Evolutionary conservation across 2,113 vertebrate species (phyloP).

Genomic region (Daboia siamensis): DNA sequence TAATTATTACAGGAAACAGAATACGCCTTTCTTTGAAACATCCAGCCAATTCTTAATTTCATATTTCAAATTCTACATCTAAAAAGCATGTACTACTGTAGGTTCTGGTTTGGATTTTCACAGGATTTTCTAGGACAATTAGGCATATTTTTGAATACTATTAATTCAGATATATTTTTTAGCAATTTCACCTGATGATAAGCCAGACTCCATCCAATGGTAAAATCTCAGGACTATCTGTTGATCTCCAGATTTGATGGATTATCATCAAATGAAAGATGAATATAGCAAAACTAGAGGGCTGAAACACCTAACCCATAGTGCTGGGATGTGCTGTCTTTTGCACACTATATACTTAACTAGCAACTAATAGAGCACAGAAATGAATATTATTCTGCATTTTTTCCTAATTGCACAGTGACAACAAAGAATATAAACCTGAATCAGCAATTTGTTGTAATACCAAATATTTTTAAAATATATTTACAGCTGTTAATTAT

Average conservation of each 20-base stretch:
- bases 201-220: not conserved
- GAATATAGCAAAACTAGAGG: too few species aligned
- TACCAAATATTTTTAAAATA: conserved; percentile 20
- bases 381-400: not conserved
- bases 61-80: not conserved
- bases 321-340: not conserved
- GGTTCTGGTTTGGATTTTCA: not conserved
- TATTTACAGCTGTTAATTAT: conserved; percentile 18
- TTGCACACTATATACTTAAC: not conserved
- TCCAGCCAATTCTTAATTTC: not conserved
- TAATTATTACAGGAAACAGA: not conserved
- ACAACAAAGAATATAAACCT: not conserved
- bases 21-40: not conserved
- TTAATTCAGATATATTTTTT: not conserved
- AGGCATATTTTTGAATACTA: not conserved
- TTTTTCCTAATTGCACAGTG: not conserved
- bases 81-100: not conserved
- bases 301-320: not conserved
- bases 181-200: not conserved
- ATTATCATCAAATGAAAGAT: not conserved
- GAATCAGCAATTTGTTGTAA: not conserved
- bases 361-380: not conserved
- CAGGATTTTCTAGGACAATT: not conserved
- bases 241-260: not conserved
- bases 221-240: not conserved